A percentile compares a stretch with the other conserved stretches of the same genome.
phyloP scores from a whole-genome alignment of 2,888 invertebrate species.

The Chironomus riparius region DNA sequence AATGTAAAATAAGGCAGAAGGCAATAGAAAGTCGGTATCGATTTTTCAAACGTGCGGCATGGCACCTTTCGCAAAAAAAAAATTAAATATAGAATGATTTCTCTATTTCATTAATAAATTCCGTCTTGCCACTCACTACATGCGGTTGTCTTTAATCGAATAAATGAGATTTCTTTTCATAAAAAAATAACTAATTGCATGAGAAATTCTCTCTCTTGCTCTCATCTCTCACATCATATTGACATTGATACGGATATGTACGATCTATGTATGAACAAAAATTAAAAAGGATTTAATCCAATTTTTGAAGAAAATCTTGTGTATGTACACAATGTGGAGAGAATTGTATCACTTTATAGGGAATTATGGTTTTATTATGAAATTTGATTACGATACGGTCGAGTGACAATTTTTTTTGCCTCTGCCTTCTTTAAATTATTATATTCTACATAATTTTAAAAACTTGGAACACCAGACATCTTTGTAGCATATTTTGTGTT shows the following conservation, averaged over 20 bases:
- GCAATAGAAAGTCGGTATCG: slow-evolving; percentile 13
- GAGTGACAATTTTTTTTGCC: slow-evolving; percentile 3
- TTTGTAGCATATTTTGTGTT: too few species aligned
- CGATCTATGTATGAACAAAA: too few species aligned
- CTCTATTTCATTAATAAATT: neutral
- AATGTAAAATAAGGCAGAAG: slow-evolving; percentile 23
- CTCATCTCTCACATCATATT: neutral
- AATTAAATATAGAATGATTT: neutral
- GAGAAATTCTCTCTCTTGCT: neutral
- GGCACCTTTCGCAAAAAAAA: neutral
- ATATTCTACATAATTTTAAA: too few species aligned
- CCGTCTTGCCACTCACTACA: neutral
- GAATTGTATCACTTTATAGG: neutral
- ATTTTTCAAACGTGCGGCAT: slow-evolving; percentile 3
- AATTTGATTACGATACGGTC: slow-evolving; percentile 22
- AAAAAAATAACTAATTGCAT: neutral
- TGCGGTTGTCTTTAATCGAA: slow-evolving; percentile 11
- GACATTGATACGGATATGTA: too few species aligned
- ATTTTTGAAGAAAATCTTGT: neutral
- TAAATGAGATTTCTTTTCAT: neutral
- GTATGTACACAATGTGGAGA: neutral
- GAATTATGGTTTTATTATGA: slow-evolving; percentile 14
- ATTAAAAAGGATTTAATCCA: slow-evolving; percentile 2
- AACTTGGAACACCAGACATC: too few species aligned
- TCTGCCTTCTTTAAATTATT: too few species aligned